Percentiles rank a stretch among this genome's conserved stretches.
These are phyloP conservation scores for Acridotheres tristis DNA, from an alignment of 2,797 vertebrate species.

Conservation along the genomic window DNA sequence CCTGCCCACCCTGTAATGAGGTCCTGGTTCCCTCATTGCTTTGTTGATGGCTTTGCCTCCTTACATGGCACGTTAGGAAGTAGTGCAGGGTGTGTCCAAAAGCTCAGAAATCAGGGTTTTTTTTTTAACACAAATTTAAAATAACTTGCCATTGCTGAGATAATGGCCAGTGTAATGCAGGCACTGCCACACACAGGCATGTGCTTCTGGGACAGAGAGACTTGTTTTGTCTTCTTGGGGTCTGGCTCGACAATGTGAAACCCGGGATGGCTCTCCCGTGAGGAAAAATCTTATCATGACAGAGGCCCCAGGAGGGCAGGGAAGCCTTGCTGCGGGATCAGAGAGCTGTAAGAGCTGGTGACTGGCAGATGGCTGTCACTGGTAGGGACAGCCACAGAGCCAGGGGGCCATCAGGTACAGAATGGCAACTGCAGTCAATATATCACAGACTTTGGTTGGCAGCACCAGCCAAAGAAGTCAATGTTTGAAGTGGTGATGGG, in stretches of 20 bases:
- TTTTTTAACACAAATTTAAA: background rate
- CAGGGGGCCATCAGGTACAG: background rate
- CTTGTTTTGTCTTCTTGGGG: background rate
- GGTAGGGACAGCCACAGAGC: background rate
- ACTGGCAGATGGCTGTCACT: background rate
- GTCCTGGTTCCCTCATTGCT: too few species aligned
- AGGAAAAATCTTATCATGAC: fast-evolving
- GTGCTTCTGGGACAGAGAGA: background rate
- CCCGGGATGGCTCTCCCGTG: background rate
- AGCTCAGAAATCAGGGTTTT: background rate
- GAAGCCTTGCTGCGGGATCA: fast-evolving
- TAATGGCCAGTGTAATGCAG: background rate
- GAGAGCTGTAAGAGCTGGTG: background rate
- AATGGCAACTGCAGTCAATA: background rate
- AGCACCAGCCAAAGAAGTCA: background rate
- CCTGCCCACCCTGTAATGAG: fast-evolving
- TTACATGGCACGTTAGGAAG: background rate
- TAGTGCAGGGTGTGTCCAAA: background rate
- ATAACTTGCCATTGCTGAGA: background rate
- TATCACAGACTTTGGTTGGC: background rate
- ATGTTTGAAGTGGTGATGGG: background rate
- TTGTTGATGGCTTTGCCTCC: background rate
- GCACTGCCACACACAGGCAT: fast-evolving
- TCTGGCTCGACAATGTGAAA: background rate
- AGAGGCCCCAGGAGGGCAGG: background rate